phyloP scores from a whole-genome alignment of 1,140 invertebrate species.

The Olivierus martensii region DNA sequence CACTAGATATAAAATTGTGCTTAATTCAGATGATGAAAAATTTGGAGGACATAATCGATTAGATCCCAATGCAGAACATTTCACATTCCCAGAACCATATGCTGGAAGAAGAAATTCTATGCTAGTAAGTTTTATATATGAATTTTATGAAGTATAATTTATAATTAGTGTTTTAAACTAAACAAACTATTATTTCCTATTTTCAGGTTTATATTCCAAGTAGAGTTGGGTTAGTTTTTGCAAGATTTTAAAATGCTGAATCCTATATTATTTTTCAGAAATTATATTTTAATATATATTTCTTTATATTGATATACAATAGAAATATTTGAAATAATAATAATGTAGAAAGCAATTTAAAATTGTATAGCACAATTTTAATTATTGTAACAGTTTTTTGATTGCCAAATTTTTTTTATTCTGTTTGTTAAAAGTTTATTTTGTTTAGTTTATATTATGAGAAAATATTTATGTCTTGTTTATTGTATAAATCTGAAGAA shows the following conservation, averaged over 20 bases:
- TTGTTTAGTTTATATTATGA: too few species aligned
- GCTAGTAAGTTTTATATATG: slow-evolving; percentile 32
- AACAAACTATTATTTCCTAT: slow-evolving; percentile 8
- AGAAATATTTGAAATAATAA: too few species aligned
- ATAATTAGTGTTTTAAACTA: slow-evolving; percentile 1
- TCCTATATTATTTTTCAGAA: too few species aligned
- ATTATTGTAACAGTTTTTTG: too few species aligned
- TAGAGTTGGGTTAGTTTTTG: slow-evolving; percentile 23
- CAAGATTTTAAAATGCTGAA: not conserved
- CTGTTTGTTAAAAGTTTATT: too few species aligned
- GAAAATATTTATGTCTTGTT: too few species aligned
- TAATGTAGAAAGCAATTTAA: too few species aligned
- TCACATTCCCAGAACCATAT: slow-evolving; percentile 47
- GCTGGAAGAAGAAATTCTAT: slow-evolving; percentile 46
- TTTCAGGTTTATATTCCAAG: slow-evolving; percentile 25
- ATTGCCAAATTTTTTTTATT: too few species aligned
- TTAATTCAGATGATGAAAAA: slow-evolving; percentile 63
- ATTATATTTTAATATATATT: too few species aligned
- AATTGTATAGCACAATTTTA: too few species aligned
- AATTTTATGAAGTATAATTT: not conserved
- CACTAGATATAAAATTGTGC: slow-evolving; percentile 51
- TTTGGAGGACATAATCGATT: slow-evolving; percentile 72
- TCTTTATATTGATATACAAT: too few species aligned
- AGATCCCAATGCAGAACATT: slow-evolving; percentile 51
- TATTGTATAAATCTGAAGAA: too few species aligned